Evolutionary conservation across 2,797 vertebrate genomes (phyloP).

Genomic region (Danio choprae): DNA sequence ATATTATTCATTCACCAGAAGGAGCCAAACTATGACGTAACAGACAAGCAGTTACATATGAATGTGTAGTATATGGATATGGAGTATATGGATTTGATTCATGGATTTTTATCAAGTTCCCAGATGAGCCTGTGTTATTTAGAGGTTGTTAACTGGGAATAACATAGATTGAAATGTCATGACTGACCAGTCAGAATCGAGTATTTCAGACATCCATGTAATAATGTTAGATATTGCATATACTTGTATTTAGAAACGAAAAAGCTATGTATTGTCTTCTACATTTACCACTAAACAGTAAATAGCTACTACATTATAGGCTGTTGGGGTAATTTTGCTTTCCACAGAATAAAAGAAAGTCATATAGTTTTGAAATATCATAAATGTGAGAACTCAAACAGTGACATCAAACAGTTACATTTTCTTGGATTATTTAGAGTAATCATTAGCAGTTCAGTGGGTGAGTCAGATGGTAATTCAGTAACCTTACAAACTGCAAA

Average conservation of each 20-base stretch:
- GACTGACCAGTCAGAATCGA: no score
- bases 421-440: not conserved
- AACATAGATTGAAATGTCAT: no score
- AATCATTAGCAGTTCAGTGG: not conserved
- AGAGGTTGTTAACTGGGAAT: no score
- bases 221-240: no score
- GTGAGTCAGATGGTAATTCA: not conserved
- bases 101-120: no score
- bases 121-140: no score
- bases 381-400: not conserved
- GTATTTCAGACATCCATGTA: no score
- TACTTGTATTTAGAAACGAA: not conserved
- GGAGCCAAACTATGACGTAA: no score
- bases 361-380: not conserved
- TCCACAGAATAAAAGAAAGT: not conserved
- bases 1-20: no score
- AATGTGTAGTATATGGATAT: no score
- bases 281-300: not conserved
- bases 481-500: not conserved
- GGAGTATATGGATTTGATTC: no score
- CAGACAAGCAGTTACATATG: no score
- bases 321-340: not conserved
- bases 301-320: not conserved
- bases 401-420: not conserved
- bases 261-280: not conserved